Evolutionary conservation across 2,888 invertebrate genomes (phyloP), one percentile per base, ranked within the genome.

Genomic region (Marronus borbonicus): DNA sequence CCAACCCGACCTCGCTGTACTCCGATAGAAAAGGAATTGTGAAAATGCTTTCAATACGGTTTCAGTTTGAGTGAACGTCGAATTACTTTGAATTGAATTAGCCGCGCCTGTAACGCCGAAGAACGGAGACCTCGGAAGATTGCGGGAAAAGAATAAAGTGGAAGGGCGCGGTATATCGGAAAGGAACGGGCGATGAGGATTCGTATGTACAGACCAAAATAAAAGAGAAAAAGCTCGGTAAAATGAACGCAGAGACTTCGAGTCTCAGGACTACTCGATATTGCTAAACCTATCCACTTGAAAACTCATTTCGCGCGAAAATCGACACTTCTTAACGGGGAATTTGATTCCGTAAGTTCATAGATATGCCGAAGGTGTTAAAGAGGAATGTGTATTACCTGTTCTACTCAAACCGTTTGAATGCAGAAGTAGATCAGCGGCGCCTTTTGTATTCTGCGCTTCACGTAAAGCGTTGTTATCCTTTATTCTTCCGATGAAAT

Each of bases 31-130:
- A 50, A 68, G 68, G 68, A 68, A 68, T 68, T 68, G 68, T 68
- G 68, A 50, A 68, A 50, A 68, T 20, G 68, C 50, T 68, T 68
- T 68, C 68, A 68, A 68, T 68, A 50, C 50, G 68, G 68, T 68
- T 68, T 68, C 68, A 50, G 68, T 68, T 68, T 50, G 68, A 68
- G 68, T 50, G 49, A 68, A 50, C 68, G 68, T 68, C 50, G 68
- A 68, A 68, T 68, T 68, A 68, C 50, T 68, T 68, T 68, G 68
- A 68, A 68, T 68, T 68, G 68, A 68, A 68, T 68, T 68, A 68
- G 68, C 68, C n/a, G 50, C 68, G 20, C 44, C 39, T 10, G 55
- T 66, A 66, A 44, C 44, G 20, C 50, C 28, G 50, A 50, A 68
- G 50, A 68, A 68, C 68, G 68, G 68, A 24, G 50, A 10, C 50